These are phyloP conservation scores for Liparis tanakae DNA, from an alignment of 2,797 vertebrate genomes.

Conservation along the genomic window DNA sequence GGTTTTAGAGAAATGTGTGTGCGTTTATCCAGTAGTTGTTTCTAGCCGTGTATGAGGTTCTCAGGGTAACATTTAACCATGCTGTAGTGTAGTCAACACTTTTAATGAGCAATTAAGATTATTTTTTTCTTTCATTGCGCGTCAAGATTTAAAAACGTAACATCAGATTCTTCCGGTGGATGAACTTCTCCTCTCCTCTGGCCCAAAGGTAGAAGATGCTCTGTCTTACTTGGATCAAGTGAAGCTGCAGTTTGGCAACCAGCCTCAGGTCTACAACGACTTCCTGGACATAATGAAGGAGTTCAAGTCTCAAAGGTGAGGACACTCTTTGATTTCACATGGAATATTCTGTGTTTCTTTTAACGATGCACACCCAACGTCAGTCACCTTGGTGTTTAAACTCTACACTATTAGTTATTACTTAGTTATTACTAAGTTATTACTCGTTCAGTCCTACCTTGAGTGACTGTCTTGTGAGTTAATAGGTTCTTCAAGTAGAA, in stretches of 20 bases:
- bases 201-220: constrained; percentile 93
- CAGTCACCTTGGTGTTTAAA: not conserved
- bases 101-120: not conserved
- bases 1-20: too few relatives aligned
- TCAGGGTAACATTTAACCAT: not conserved
- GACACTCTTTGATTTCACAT: not conserved
- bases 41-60: not conserved
- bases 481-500: not conserved
- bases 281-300: constrained; percentile 99
- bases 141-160: not conserved
- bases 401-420: not conserved
- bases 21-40: not conserved
- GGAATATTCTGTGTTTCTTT: not conserved
- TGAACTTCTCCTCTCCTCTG: constrained; percentile 14
- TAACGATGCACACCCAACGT: too few relatives aligned
- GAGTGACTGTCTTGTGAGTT: not conserved
- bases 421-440: not conserved
- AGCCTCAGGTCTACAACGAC: constrained; percentile 99
- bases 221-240: constrained; percentile 99
- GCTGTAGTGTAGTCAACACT: not conserved
- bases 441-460: not conserved
- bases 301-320: constrained; percentile 98
- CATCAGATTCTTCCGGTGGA: not conserved
- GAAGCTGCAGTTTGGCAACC: constrained; percentile 98
- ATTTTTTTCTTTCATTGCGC: too few relatives aligned